Conservation (phyloP, 1,140 invertebrate species). For the Zaprionus camerounensis region DNA sequence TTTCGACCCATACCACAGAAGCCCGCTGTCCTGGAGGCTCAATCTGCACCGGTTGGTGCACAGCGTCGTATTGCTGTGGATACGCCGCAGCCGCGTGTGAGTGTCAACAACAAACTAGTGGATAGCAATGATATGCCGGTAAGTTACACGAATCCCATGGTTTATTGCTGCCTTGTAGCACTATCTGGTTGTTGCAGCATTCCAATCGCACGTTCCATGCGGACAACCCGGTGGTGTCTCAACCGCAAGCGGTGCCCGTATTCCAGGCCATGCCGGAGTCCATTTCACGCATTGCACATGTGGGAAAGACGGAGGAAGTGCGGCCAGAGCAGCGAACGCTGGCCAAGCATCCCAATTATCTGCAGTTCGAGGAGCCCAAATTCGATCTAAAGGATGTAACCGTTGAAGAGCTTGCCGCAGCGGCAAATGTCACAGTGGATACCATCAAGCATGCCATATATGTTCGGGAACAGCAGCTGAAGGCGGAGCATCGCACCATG, state of each 20-base stretch:
- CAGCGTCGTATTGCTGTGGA: constrained; percentile 76
- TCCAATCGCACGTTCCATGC: constrained; percentile 78
- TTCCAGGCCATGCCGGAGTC: constrained; percentile 85
- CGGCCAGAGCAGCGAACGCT: constrained; percentile 50
- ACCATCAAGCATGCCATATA: constrained; percentile 90
- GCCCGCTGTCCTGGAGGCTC: constrained; percentile 21
- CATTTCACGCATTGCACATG: constrained; percentile 85
- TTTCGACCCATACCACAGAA: constrained; percentile 91
- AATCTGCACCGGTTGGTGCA: constrained; percentile 17
- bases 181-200: constrained; percentile 42
- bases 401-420: constrained; percentile 86
- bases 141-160: constrained; percentile 10
- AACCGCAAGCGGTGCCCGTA: constrained; percentile 78
- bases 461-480: constrained; percentile 88
- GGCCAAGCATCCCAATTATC: constrained; percentile 69
- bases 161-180: background rate
- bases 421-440: constrained; percentile 90
- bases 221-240: constrained; percentile 70
- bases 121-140: constrained; percentile 56
- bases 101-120: constrained; percentile 73
- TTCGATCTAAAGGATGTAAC: constrained; percentile 85
- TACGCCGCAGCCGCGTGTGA: constrained; percentile 70
- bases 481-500: constrained; percentile 83
- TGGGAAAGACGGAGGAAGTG: constrained; percentile 46
- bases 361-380: constrained; percentile 79